Percentiles rank a stretch among this genome's conserved stretches.
Conservation (phyloP, 1,140 invertebrate genomes). For the Megathymus violae region DNA sequence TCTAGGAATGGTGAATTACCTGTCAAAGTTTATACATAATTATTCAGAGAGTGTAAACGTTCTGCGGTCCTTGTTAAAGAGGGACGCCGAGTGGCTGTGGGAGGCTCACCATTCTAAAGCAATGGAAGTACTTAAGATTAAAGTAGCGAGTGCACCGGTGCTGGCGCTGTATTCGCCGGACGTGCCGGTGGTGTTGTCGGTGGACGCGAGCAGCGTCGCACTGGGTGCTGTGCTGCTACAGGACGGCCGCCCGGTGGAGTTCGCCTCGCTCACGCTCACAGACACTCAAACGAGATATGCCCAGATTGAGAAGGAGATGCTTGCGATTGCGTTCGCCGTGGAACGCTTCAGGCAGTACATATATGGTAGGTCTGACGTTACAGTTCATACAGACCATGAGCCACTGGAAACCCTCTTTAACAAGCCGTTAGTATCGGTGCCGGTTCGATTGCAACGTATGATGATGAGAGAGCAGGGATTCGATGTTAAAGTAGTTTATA, state of each 20-base stretch:
- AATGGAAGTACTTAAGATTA: constrained; percentile 2
- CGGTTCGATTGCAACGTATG: constrained; percentile 60
- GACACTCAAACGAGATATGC: constrained; percentile 58
- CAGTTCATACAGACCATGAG: constrained; percentile 79
- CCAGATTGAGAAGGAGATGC: constrained; percentile 80
- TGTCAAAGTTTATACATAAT: constrained; percentile 39
- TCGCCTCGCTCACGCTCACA: constrained; percentile 45
- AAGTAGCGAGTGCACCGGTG: constrained; percentile 27
- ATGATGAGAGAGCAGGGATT: constrained; percentile 37
- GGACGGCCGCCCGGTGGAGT: constrained; percentile 41
- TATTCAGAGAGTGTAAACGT: constrained; percentile 28
- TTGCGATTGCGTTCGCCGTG: constrained; percentile 73
- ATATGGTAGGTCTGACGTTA: constrained; percentile 39
- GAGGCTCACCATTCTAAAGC: constrained; percentile 2
- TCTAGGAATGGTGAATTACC: constrained; percentile 35
- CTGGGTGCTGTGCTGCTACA: constrained; percentile 37
- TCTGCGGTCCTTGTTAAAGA: constrained; percentile 35
- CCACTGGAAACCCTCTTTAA: constrained; percentile 72
- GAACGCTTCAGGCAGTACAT: constrained; percentile 48
- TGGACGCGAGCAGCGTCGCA: constrained; percentile 24
- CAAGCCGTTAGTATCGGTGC: constrained; percentile 67
- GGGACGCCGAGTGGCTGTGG: constrained; percentile 34
- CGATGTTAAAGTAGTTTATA: constrained; percentile 40
- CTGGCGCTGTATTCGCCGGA: constrained; percentile 23
- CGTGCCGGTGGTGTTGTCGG: constrained; percentile 19